A percentile compares a stretch with the other conserved stretches of the same genome.
phyloP scores from a whole-genome alignment of 2,888 invertebrate species.

The Gymnocheta viridis region DNA sequence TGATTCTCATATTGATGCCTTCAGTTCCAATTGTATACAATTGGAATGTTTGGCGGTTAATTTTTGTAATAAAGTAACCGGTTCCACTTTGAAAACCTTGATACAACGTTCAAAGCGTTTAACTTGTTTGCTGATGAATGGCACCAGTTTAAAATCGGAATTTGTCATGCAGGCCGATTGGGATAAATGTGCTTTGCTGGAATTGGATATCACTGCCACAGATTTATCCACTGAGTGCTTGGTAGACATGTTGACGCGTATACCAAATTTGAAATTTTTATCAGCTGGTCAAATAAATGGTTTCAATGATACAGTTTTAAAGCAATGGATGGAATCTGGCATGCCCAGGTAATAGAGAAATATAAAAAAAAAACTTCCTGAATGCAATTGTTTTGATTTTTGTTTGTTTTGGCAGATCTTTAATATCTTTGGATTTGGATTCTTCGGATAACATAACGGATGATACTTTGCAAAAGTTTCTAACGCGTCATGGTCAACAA shows the following conservation, averaged over 20 bases:
- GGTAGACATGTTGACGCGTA: conserved; percentile 93
- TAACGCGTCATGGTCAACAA: conserved; percentile 94
- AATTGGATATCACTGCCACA: conserved; percentile 98
- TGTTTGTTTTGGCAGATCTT: conserved; percentile 83
- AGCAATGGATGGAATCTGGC: conserved; percentile 94
- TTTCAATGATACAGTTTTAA: conserved; percentile 96
- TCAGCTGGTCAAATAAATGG: conserved; percentile 99
- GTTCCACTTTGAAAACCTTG: conserved; percentile 95
- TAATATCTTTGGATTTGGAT: conserved; percentile 95
- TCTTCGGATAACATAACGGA: conserved; percentile 97
- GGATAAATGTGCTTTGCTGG: conserved; percentile 97
- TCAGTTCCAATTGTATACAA: conserved; percentile 97
- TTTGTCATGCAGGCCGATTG: conserved; percentile 98
- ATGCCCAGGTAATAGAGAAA: conserved; percentile 83
- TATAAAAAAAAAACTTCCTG: background rate
- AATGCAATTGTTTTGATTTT: background rate
- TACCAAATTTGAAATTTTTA: conserved; percentile 93
- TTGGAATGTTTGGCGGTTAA: conserved; percentile 98
- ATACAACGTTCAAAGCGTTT: conserved; percentile 96
- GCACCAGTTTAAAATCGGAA: conserved; percentile 96
- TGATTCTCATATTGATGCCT: conserved; percentile 99
- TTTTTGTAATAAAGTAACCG: conserved; percentile 98
- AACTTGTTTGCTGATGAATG: conserved; percentile 96
- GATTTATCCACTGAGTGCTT: conserved; percentile 97
- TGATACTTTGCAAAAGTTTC: conserved; percentile 94